Evolutionary conservation across 1,140 invertebrate genomes (phyloP).

Genomic region (Drosophila albomicans): DNA sequence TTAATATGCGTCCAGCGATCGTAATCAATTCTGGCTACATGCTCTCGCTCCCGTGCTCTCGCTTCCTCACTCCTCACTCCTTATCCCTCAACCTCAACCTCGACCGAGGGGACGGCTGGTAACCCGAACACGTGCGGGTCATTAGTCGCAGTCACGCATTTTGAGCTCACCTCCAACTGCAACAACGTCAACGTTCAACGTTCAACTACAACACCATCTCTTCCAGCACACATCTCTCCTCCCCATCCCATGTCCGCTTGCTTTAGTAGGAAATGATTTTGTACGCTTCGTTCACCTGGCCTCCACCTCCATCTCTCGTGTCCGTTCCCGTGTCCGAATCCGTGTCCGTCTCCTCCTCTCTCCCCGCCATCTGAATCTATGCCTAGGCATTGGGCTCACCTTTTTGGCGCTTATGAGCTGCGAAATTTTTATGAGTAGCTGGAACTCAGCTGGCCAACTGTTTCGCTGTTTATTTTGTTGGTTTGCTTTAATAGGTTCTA

Average conservation of each 20-base stretch:
- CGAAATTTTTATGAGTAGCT: conserved; percentile 81
- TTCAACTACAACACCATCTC: conserved; percentile 36
- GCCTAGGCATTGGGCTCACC: conserved; percentile 8
- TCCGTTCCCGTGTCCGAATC: background rate
- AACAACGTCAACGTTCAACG: conserved; percentile 15
- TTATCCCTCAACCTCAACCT: background rate
- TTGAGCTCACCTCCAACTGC: conserved; percentile 64
- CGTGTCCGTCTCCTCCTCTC: conserved; percentile 6
- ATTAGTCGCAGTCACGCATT: conserved; percentile 83
- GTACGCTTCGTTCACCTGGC: conserved; percentile 78
- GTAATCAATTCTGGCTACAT: conserved; percentile 79
- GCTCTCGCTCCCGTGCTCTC: conserved; percentile 30
- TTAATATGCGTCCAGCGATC: conserved; percentile 83
- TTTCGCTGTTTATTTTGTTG: conserved; percentile 46
- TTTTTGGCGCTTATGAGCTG: conserved; percentile 78
- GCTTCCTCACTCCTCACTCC: background rate
- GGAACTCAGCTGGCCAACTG: conserved; percentile 55
- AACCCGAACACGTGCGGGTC: conserved; percentile 79
- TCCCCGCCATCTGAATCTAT: conserved; percentile 9
- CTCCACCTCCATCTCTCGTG: too few relatives aligned
- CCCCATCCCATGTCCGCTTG: conserved; percentile 60
- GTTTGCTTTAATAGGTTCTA: conserved; percentile 68
- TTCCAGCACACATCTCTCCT: conserved; percentile 34
- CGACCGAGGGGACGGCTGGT: conserved; percentile 23
- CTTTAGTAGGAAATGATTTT: conserved; percentile 84